Evolutionary conservation across 2,113 vertebrate genomes (phyloP), one percentile per base, ranked within the genome.

Genomic region (Urocitellus parryii): DNA sequence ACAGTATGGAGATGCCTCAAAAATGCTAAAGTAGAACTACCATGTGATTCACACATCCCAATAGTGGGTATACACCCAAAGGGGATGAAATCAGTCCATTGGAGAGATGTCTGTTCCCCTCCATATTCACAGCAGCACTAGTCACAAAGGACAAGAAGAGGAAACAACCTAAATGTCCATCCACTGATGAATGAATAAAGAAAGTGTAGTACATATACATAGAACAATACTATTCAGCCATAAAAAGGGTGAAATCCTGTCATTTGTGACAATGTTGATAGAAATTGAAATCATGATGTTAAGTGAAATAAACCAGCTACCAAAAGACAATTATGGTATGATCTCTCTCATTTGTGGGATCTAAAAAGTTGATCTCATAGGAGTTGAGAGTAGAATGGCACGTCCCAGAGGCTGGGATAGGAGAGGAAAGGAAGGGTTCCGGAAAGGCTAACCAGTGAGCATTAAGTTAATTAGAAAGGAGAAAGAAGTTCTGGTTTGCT

Each of bases 381-480:
- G 70, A 5, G 6, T 42, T 17, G 27, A 77, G 39, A 61, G 29
- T 14, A 25, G 56, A 88, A 25, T 39, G 74, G 53, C 3, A 42
- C 13, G 16, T 34, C 16, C 32, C 18, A 3, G 14, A n/a, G 29
- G 8, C 32, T 5, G 6, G 32, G 39, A 34, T 9, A 13, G 6
- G 2, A 37, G 48, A 7, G 20, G 22, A 2, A 8, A 12, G 3
- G 9, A 6, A 10, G 14, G 16, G 67, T 5, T 7, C 2, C 2
- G 24, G 24, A 37, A 39, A 87, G 24, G 20, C 4, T 29, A 48
- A 70, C 22, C 32, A 17, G 18, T n/a, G 27, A 14, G 84, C 10
- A 13, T 61, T 18, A 10, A 18, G 48, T 37, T 39, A 16, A 2
- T 37, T 48, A 51, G 14, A 5, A 16, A 53, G 34, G 13, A 58